Conservation (phyloP, 2,888 invertebrate species). For the Scelioninae gen. 1 region DNA sequence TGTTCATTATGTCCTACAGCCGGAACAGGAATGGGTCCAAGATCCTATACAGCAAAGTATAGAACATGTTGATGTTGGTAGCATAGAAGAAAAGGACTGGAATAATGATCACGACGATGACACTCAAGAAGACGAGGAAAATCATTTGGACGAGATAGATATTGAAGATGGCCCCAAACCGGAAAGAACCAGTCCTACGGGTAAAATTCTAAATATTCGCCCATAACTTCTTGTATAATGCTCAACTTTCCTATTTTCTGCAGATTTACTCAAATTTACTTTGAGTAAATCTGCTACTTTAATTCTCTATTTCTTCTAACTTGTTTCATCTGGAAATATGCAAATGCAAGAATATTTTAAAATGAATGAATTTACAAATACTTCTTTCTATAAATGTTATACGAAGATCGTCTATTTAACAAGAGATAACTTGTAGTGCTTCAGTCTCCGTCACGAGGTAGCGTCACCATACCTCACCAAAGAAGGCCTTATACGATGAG, state of each 20-base stretch:
- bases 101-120: conserved; percentile 29
- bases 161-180: conserved; percentile 51
- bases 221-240: too few relatives aligned
- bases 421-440: conserved; percentile 33
- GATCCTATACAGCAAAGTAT: conserved; percentile 17
- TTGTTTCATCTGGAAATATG: too few relatives aligned
- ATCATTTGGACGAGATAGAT: conserved; percentile 44
- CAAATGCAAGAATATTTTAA: too few relatives aligned
- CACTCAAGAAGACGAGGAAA: conserved; percentile 34
- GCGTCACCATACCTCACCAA: conserved; percentile 50
- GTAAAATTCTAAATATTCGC: conserved; percentile 34
- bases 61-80: conserved; percentile 29
- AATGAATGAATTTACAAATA: too few relatives aligned
- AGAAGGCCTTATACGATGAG: conserved; percentile 67
- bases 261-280: too few relatives aligned
- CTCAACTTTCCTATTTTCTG: too few relatives aligned
- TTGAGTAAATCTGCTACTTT: too few relatives aligned
- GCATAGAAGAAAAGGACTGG: conserved; percentile 52
- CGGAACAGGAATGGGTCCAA: conserved; percentile 34
- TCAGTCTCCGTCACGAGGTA: conserved; percentile 45
- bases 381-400: too few relatives aligned
- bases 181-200: conserved; percentile 43
- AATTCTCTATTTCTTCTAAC: too few relatives aligned
- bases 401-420: too few relatives aligned
- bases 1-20: conserved; percentile 51